These are phyloP conservation scores for Semnornis frantzii DNA, from an alignment of 2,113 vertebrate genomes.

Conservation along the genomic window DNA sequence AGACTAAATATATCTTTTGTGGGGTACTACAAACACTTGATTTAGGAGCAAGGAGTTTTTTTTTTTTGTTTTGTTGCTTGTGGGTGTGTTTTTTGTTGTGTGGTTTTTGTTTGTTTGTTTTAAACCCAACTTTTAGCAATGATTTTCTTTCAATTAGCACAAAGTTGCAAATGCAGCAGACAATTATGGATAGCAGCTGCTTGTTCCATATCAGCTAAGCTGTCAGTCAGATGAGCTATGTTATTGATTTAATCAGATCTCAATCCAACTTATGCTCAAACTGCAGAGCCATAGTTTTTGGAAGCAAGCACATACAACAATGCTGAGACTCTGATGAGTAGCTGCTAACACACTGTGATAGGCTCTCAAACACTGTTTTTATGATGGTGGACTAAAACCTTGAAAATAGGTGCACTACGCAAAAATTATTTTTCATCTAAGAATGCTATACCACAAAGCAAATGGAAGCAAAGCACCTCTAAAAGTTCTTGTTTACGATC, in stretches of 20 bases:
- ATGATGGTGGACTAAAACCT: neutral
- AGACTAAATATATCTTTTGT: neutral
- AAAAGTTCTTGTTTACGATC: neutral
- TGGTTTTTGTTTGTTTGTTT: neutral
- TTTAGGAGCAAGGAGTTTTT: too few relatives aligned
- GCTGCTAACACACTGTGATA: neutral
- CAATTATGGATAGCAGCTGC: neutral
- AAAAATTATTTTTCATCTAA: neutral
- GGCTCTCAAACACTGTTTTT: neutral
- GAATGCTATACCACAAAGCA: neutral
- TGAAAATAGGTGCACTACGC: neutral
- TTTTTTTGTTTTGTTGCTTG: neutral
- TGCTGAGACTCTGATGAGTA: neutral
- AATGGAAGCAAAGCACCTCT: neutral
- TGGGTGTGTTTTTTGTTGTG: neutral
- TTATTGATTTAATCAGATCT: neutral
- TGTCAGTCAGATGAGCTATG: neutral
- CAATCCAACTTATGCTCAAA: neutral
- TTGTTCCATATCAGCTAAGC: neutral
- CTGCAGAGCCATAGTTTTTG: neutral
- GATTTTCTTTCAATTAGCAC: neutral
- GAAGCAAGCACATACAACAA: neutral
- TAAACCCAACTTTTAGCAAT: neutral
- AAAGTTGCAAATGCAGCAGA: neutral
- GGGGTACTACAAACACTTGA: neutral